Evolutionary conservation across 2,888 invertebrate species (phyloP), one percentile per base, ranked within the genome.

Genomic region (Branchipolynoe longqiensis): DNA sequence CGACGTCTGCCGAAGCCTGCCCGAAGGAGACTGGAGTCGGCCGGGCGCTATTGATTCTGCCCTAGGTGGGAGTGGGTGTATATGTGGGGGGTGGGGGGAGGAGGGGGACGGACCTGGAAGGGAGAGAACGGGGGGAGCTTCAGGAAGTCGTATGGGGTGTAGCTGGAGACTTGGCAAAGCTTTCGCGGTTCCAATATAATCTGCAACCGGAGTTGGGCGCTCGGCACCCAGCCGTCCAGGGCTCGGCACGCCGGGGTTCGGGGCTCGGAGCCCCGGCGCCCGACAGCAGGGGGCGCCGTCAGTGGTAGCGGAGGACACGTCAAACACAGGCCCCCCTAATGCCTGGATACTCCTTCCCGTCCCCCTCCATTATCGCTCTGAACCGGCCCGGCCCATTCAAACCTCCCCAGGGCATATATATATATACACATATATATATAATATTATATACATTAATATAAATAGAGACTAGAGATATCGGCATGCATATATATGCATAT

Each of bases 141-240:
- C n/a, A n/a, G n/a, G n/a, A n/a, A n/a, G n/a, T n/a, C n/a, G n/a
- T n/a, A n/a, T n/a, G n/a, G n/a, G n/a, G n/a, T n/a, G n/a, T n/a
- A n/a, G 6, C 62, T 28, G 6, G 8, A 31, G 78, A n/a, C 48
- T 41, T 41, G 78, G 78, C 48, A 48, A 78, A 48, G 78, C 69
- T 69, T 69, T 69, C 12, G 38, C n/a, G 69, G 38, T 6, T 69
- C 36, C 36, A 69, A 33, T 33, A 31, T 64, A 62, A n/a, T 22
- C 56, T 56, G 56, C n/a, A n/a, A n/a, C n/a, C n/a, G 56, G 18
- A 14, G 56, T n/a, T 56, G 18, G 18, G 56, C n/a, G n/a, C n/a
- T n/a, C n/a, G n/a, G n/a, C n/a, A n/a, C n/a, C n/a, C n/a, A n/a
- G n/a, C n/a, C n/a, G n/a, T n/a, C n/a, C n/a, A n/a, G n/a, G n/a